Percentiles rank a stretch among this genome's conserved stretches.
Conservation (phyloP, 2,888 invertebrate genomes). For the Drosophila nr. perissopoda region DNA sequence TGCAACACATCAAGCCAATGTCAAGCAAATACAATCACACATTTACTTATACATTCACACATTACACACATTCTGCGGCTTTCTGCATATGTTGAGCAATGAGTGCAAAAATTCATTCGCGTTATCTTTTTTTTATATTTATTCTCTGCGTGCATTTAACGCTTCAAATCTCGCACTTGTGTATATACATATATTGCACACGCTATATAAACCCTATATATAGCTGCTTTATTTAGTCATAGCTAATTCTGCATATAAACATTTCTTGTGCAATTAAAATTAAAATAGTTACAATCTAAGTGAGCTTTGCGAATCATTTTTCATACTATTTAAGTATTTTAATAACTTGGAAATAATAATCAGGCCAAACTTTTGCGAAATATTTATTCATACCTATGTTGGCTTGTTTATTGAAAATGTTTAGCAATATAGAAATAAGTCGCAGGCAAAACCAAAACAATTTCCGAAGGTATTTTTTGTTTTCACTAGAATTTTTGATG, state of each 20-base stretch:
- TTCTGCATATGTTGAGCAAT: slow-evolving; percentile 44
- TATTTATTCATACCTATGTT: not conserved
- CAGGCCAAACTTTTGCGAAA: not conserved
- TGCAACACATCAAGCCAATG: slow-evolving; percentile 62
- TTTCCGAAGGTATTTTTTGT: not conserved
- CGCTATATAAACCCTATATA: slow-evolving; percentile 29
- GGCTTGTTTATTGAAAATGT: too few relatives aligned
- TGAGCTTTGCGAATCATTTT: too few relatives aligned
- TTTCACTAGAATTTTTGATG: not conserved
- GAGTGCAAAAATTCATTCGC: slow-evolving; percentile 21
- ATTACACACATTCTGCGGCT: slow-evolving; percentile 15
- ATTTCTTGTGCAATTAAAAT: not conserved
- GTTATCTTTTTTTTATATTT: slow-evolving; percentile 18
- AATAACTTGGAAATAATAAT: not conserved
- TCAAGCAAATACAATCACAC: slow-evolving; percentile 36
- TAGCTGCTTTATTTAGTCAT: slow-evolving; percentile 24
- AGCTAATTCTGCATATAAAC: not conserved
- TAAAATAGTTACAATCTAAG: not conserved
- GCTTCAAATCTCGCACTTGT: slow-evolving; percentile 17
- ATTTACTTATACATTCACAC: slow-evolving; percentile 4
- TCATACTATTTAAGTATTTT: too few relatives aligned
- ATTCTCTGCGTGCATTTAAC: slow-evolving; percentile 28
- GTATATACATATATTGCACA: not conserved
- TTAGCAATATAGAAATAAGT: not conserved
- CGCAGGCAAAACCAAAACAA: not conserved